Conservation (phyloP, 92 coral and sea anemone species). For the Diadumene lineata region DNA sequence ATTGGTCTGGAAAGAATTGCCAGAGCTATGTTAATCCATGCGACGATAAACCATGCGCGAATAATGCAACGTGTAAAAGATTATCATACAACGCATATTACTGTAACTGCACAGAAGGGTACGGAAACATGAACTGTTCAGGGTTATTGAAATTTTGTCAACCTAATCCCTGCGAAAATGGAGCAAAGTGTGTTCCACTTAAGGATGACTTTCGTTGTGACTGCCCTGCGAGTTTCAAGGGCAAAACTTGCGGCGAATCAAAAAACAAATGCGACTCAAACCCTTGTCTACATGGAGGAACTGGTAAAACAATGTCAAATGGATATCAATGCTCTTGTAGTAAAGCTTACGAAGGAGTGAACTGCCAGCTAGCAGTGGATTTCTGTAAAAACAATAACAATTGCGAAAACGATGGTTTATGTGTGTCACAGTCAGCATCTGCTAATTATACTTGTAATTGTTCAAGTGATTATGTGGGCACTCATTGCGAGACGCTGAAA, state of each 20-base stretch:
- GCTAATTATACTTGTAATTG: conserved; percentile 36
- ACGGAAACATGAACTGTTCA: conserved; percentile 72
- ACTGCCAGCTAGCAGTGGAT: conserved; percentile 46
- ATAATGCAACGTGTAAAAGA: conserved; percentile 64
- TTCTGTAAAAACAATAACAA: conserved; percentile 31
- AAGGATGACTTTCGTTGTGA: conserved; percentile 60
- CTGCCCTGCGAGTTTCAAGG: conserved; percentile 58
- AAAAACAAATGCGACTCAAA: conserved; percentile 71
- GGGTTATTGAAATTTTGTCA: conserved; percentile 54
- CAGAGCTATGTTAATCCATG: conserved; percentile 66
- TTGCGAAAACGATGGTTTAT: conserved; percentile 64
- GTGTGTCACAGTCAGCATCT: conserved; percentile 23
- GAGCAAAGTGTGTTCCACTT: conserved; percentile 56
- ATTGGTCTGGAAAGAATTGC: conserved; percentile 70
- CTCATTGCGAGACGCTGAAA: conserved; percentile 14
- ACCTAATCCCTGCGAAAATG: conserved; percentile 54
- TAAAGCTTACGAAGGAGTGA: conserved; percentile 43
- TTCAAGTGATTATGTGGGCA: conserved; percentile 1
- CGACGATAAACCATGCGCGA: conserved; percentile 52
- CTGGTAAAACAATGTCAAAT: conserved; percentile 26
- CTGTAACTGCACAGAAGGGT: conserved; percentile 79
- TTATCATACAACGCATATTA: conserved; percentile 53
- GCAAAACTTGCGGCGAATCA: conserved; percentile 57
- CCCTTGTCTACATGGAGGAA: conserved; percentile 67
- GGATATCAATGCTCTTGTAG: conserved; percentile 61